Evolutionary conservation across 2,888 invertebrate genomes (phyloP), one percentile per base, ranked within the genome.

Genomic region (Monoplex corrugatus): DNA sequence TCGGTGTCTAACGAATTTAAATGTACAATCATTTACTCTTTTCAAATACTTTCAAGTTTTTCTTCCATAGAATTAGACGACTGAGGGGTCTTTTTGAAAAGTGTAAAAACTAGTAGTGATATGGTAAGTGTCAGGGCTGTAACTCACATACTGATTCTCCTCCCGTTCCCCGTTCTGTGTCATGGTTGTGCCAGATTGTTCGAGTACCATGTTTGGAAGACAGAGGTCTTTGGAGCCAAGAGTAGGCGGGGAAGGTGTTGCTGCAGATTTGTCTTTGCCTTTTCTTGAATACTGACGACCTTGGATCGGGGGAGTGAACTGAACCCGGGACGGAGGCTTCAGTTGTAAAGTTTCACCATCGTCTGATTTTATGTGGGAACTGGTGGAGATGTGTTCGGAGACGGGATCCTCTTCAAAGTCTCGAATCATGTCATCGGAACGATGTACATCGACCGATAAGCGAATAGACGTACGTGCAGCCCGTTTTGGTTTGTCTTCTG

Each of bases 91-190:
- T n/a, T n/a, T n/a, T n/a, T n/a, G n/a, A n/a, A n/a, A n/a, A n/a
- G n/a, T n/a, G n/a, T n/a, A n/a, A n/a, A n/a, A n/a, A n/a, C n/a
- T n/a, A n/a, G n/a, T n/a, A n/a, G n/a, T n/a, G n/a, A n/a, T n/a
- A n/a, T n/a, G n/a, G n/a, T 80, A 80, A 28, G 78, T 80, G 28
- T 80, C 78, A 23, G 78, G 78, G 16, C 40, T 28, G 78, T 80
- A 40, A 23, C 43, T 80, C 23, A 80, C 43, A 23, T 80, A 80
- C 78, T 80, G 40, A 0, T 23, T 23, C 23, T 40, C 78, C n/a
- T 43, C 78, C 78, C 43, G 40, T 1, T 80, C 78, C 78, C 40
- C 28, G 16, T 75, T 16, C 43, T 23, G 23, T 10, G 6, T 43
- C 78, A 23, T 6, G 40, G 43, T 8, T 28, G 23, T 10, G 28